These are phyloP conservation scores for Drosophila longiperda DNA, from an alignment of 2,888 invertebrate genomes.

Conservation along the genomic window DNA sequence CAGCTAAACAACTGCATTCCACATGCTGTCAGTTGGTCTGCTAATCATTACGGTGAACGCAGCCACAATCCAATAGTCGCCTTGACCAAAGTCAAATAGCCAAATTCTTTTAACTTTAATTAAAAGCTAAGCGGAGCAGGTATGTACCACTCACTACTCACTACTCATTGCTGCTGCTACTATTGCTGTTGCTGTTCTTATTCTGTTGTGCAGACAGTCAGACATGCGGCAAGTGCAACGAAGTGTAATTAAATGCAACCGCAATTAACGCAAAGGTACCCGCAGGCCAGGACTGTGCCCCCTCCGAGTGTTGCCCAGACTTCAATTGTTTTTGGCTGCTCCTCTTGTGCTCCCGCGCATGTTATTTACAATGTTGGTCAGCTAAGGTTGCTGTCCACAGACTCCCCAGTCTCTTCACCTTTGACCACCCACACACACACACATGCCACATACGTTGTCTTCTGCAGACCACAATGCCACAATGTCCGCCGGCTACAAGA, in stretches of 20 bases:
- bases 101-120: constrained; percentile 72
- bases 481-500: constrained; percentile 56
- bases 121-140: constrained; percentile 59
- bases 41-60: constrained; percentile 46
- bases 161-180: not conserved
- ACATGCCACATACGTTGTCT: constrained; percentile 22
- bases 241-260: constrained; percentile 81
- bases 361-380: constrained; percentile 74
- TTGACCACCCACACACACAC: constrained; percentile 3
- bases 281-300: constrained; percentile 56
- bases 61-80: constrained; percentile 22
- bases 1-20: constrained; percentile 28
- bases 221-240: constrained; percentile 63
- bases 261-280: constrained; percentile 80
- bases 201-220: constrained; percentile 17
- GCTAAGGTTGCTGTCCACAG: constrained; percentile 55
- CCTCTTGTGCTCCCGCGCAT: constrained; percentile 31
- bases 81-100: constrained; percentile 30
- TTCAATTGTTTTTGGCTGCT: not conserved
- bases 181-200: not conserved
- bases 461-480: constrained; percentile 49
- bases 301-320: constrained; percentile 11
- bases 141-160: not conserved
- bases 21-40: constrained; percentile 28
- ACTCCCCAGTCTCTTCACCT: constrained; percentile 9